Base-by-base conservation (phyloP, 2,888 invertebrate species). In the Acanthoscelides obtectus region DNA sequence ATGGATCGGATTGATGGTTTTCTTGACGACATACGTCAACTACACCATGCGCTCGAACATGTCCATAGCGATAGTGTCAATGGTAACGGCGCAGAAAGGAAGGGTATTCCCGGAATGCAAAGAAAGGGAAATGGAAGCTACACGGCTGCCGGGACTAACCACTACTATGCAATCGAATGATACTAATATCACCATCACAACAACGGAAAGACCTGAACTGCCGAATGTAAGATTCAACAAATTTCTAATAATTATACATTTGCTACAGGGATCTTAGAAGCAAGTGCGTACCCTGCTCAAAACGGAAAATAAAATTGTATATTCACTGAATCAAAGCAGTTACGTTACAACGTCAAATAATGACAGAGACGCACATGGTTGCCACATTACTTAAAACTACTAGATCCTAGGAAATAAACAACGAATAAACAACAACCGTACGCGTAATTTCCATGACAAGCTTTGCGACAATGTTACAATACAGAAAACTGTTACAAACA, bases 31-130 rank as follows among this genome's bases (percentile, higher is more conserved):
- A 76, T 91, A 92, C 86, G 88, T 90, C 76, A 88, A 88, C 66
- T 93, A 93, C 84, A 90, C 92, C 89, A 88, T 91, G 74, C 88
- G 92, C 68, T 89, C 92, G 0, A 93, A 93, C 81, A 89, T 93
- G 86, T 91, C 92, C 17, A 88, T 93, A 69, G 91, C 90, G 76
- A 88, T 91, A 22, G 88, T 91, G 22, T 90, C 91, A 5, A 91
- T 91, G 91, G 66, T 66, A 6, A 85, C 88, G 0, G 86, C 87
- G 2, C 86, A 86, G 27, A 77, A 77, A 68, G 70, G 67, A 6
- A 74, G 75, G 45, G 22, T 64, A 2, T 70, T 22, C 2, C 76
- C 79, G 4, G 77, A 79, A 71, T 80, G 79, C 70, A 75, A 3
- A 64, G 8, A 45, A 45, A 3, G 45, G 17, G 45, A 45, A 12